Evolutionary conservation across 2,113 vertebrate species (phyloP).

Genomic region (Formicarius rufipectus): DNA sequence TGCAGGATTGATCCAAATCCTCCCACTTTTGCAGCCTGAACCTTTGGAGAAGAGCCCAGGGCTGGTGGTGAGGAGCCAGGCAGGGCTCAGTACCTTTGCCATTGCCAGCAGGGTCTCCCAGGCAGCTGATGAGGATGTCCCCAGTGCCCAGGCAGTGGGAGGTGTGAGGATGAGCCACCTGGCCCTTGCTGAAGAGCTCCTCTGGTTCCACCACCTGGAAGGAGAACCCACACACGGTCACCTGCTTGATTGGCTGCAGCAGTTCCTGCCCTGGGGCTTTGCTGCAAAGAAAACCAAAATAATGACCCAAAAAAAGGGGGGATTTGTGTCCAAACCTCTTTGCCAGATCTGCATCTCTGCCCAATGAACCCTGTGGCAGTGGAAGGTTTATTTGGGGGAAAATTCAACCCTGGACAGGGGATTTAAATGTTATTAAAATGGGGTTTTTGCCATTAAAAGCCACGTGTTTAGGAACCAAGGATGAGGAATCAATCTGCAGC

Average conservation of each 20-base stretch:
- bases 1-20: too few species aligned
- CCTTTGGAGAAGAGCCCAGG: background rate
- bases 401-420: too few species aligned
- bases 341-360: too few species aligned
- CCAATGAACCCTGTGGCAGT: background rate
- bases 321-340: too few species aligned
- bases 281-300: background rate
- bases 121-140: slow-evolving; percentile 89
- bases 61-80: too few species aligned
- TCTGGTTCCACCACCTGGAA: slow-evolving; percentile 83
- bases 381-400: background rate
- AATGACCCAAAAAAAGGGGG: background rate
- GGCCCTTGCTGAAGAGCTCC: slow-evolving; percentile 83
- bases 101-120: slow-evolving; percentile 86
- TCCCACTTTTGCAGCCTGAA: background rate
- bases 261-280: too few species aligned
- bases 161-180: slow-evolving; percentile 84
- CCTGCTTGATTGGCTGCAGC: too few species aligned
- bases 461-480: background rate
- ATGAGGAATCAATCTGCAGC: too few species aligned
- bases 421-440: too few species aligned
- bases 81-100: slow-evolving; percentile 80
- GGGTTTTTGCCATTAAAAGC: background rate
- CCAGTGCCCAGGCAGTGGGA: slow-evolving; percentile 88
- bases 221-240: background rate